Conservation (phyloP, 2,113 vertebrate species). For the Puma concolor region DNA sequence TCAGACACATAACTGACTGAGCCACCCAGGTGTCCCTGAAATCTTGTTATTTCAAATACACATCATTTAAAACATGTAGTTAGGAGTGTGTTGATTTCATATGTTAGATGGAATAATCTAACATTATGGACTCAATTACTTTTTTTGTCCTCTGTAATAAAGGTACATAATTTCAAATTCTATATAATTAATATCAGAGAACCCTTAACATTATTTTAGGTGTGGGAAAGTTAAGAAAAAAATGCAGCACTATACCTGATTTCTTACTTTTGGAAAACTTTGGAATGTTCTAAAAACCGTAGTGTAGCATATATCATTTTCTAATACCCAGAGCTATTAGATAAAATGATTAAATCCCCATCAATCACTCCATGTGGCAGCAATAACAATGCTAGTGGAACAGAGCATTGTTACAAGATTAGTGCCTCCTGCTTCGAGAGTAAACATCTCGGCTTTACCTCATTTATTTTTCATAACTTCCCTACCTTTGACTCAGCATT, state of each 20-base stretch:
- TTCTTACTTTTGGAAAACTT: slow-evolving; percentile 10
- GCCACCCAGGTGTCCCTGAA: no score
- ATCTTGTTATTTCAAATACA: neutral
- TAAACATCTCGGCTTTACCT: slow-evolving; percentile 45
- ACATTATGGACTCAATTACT: neutral
- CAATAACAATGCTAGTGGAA: slow-evolving; percentile 55
- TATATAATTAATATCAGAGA: neutral
- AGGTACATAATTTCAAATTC: neutral
- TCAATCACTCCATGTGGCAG: slow-evolving; percentile 60
- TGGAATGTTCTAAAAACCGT: neutral
- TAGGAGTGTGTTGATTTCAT: neutral
- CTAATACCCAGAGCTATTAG: slow-evolving; percentile 29
- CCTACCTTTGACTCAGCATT: slow-evolving; percentile 63
- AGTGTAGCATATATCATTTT: neutral
- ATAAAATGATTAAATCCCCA: slow-evolving; percentile 64
- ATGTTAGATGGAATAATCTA: neutral
- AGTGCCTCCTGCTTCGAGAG: slow-evolving; percentile 59
- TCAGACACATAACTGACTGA: no score
- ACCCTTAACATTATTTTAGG: neutral
- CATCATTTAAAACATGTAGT: neutral
- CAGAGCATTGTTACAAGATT: slow-evolving; percentile 68
- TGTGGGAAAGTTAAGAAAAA: neutral
- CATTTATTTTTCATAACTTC: slow-evolving; percentile 68
- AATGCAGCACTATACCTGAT: neutral
- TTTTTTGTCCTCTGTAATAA: neutral